Percentiles rank a stretch among this genome's conserved stretches.
These are phyloP conservation scores for Spermophilus dauricus DNA, from an alignment of 2,113 vertebrate species.

Conservation along the genomic window DNA sequence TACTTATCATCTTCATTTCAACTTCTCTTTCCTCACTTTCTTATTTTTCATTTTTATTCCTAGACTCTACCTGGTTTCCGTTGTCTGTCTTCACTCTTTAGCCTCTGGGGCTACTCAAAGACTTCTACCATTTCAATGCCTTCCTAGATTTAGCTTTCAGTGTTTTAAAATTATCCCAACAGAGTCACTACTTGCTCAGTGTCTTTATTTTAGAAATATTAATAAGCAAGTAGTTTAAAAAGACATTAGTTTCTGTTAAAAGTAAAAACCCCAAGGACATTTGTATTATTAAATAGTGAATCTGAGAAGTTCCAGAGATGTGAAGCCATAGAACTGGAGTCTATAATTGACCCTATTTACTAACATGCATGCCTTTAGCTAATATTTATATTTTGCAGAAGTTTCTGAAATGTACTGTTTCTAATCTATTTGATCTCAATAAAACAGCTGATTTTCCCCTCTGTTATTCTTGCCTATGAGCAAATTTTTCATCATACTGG, in stretches of 20 bases:
- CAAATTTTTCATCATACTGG: slow-evolving; percentile 11
- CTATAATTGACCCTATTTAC: slow-evolving; percentile 41
- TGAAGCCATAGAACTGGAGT: slow-evolving; percentile 32
- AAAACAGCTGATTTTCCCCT: slow-evolving; percentile 30
- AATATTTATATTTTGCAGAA: slow-evolving; percentile 33
- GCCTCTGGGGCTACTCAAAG: neutral
- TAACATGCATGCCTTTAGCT: neutral
- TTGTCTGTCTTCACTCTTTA: neutral
- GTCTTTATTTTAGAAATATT: slow-evolving; percentile 52
- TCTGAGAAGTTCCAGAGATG: neutral
- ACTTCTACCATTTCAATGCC: neutral
- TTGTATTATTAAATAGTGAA: slow-evolving; percentile 46
- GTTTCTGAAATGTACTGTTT: slow-evolving; percentile 10
- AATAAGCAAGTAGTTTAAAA: slow-evolving; percentile 7
- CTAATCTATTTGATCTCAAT: neutral
- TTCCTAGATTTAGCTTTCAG: neutral
- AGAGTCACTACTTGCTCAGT: neutral
- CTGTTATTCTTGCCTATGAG: neutral
- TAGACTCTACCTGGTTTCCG: neutral
- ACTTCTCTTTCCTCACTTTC: slow-evolving; percentile 6
- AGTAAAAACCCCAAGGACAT: slow-evolving; percentile 22
- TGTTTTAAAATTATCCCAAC: slow-evolving; percentile 52
- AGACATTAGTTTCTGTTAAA: slow-evolving; percentile 38
- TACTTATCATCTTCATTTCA: neutral
- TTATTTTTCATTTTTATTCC: neutral